Evolutionary conservation across 1,140 invertebrate genomes (phyloP), one percentile per base, ranked within the genome.

Genomic region (Sesamia nonagrioides): DNA sequence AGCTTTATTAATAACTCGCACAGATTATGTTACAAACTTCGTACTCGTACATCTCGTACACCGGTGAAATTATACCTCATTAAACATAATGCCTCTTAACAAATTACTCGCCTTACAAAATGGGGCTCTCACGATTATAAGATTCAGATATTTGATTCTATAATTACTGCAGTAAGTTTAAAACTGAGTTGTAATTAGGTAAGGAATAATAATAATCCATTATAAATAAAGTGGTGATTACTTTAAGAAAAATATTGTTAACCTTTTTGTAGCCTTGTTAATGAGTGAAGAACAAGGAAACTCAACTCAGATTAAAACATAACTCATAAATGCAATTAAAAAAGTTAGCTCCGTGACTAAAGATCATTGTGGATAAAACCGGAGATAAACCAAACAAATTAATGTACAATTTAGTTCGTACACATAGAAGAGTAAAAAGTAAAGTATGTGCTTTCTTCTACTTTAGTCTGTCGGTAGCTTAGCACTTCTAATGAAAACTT

Each of bases 1-100:
- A 91, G 68, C 48, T 86, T 89, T 89, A 92, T 89, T 89, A 89
- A 87, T 87, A 77, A 77, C 60, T 40, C 60, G 61, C 50, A 63
- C 50, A 33, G 74, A 77, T 77, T 68, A 61, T 54, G 42, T 68
- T 66, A 66, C 74, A 13, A 21, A 50, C 42, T 69, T 42, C 74
- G 5, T 21, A 69, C 54, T 42, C 74, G 5, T 21, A 69, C 54
- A 58, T 27, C 66, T 52, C 42, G 33, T 17, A 27, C 18, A 56
- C 48, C 48, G 48, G 60, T 66, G 40, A 40, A 68, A 68, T 54
- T 77, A 75, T 77, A 56, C 60, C 48, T 56, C 60, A 61, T 54
- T 21, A 77, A 77, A 54, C 56, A 68, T 68, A 68, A 63, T 27
- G 61, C 35, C 21, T 77, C 17, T 63, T 63, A 76, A 68, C 60